These are phyloP conservation scores for Corythoichthys haematopterus DNA, from an alignment of 2,113 vertebrate genomes.

Conservation along the genomic window DNA sequence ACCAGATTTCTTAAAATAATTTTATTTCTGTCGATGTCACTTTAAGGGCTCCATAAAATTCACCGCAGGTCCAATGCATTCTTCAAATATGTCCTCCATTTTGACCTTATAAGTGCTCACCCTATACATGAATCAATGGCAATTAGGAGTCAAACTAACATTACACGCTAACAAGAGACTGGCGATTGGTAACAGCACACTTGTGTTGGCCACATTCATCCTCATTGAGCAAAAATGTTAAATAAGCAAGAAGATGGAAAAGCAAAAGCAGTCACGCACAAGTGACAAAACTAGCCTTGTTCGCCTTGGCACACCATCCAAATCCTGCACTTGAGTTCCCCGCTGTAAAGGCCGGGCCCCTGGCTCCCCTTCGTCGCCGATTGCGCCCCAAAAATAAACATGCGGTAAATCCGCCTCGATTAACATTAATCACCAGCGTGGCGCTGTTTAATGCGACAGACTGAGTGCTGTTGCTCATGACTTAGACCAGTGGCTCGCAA, in stretches of 20 bases:
- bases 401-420: constrained; percentile 67
- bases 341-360: constrained; percentile 43
- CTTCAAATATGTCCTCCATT: too few species aligned
- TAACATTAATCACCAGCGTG: constrained; percentile 67
- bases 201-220: not conserved
- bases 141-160: too few species aligned
- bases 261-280: constrained; percentile 38
- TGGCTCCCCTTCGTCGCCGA: constrained; percentile 45
- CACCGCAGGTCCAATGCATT: too few species aligned
- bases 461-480: too few species aligned
- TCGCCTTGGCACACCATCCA: constrained; percentile 42
- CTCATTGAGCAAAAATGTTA: not conserved
- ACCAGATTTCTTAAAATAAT: too few species aligned
- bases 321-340: constrained; percentile 40
- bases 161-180: too few species aligned
- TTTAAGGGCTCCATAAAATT: too few species aligned
- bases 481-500: too few species aligned
- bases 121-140: too few species aligned
- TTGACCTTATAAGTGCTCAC: too few species aligned
- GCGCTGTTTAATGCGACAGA: constrained; percentile 54
- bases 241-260: constrained; percentile 36
- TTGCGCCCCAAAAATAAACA: constrained; percentile 68
- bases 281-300: constrained; percentile 56
- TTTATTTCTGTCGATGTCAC: too few species aligned
- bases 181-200: not conserved